These are phyloP conservation scores for Rhineura floridana DNA, from an alignment of 2,113 vertebrate genomes.

Conservation along the genomic window DNA sequence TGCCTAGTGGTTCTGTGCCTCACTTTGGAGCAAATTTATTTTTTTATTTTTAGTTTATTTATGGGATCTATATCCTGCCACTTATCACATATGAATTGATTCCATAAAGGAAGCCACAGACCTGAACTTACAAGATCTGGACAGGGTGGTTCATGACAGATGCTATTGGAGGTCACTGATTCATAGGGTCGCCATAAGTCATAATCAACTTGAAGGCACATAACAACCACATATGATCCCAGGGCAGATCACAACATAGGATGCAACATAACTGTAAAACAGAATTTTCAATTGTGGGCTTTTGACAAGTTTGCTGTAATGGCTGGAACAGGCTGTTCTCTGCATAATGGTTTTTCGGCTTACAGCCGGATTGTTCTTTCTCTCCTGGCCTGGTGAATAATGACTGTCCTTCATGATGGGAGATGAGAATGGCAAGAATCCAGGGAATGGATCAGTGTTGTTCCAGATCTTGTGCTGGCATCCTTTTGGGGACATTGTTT, in stretches of 20 bases:
- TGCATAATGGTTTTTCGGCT: constrained; percentile 8
- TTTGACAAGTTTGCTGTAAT: neutral
- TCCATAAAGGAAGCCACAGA: too few species aligned
- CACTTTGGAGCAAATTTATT: neutral
- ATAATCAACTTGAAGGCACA: too few species aligned
- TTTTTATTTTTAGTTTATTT: too few species aligned
- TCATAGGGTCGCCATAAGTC: too few species aligned
- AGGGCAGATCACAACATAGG: too few species aligned
- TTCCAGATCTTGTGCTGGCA: constrained; percentile 23
- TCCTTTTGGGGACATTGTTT: constrained; percentile 41
- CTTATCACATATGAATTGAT: neutral
- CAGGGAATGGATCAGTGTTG: constrained; percentile 25
- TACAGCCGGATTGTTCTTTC: constrained; percentile 26
- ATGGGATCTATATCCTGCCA: neutral
- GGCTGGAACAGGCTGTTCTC: constrained; percentile 36
- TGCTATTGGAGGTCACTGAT: too few species aligned
- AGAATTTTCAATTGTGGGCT: too few species aligned
- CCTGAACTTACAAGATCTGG: too few species aligned
- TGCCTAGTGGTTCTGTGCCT: too few species aligned
- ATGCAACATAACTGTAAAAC: too few species aligned
- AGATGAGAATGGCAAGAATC: constrained; percentile 37
- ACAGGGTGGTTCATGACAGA: too few species aligned
- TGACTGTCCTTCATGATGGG: constrained; percentile 19
- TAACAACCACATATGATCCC: too few species aligned
- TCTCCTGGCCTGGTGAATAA: constrained; percentile 21